Conservation (phyloP, 2,888 invertebrate species). For the Deroplatys truncata region DNA sequence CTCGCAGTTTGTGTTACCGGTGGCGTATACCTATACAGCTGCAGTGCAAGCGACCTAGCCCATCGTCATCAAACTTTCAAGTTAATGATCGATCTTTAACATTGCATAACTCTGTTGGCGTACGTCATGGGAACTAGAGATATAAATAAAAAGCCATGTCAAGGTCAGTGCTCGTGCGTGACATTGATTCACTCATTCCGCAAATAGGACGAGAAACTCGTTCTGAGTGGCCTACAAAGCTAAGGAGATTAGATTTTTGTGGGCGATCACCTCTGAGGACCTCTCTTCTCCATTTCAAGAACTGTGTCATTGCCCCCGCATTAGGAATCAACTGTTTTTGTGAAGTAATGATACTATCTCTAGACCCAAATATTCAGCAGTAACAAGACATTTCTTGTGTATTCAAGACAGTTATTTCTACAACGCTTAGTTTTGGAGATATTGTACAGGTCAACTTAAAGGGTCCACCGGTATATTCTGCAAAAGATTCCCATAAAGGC, state of each 20-base stretch:
- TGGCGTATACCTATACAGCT: too few species aligned
- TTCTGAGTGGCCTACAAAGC: neutral
- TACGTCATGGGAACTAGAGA: neutral
- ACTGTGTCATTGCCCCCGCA: neutral
- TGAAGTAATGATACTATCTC: too few species aligned
- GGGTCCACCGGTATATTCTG: too few species aligned
- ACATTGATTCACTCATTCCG: neutral
- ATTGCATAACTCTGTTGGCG: neutral
- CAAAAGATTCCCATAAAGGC: too few species aligned
- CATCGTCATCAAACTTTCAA: neutral
- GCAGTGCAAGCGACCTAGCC: neutral
- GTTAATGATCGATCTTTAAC: neutral
- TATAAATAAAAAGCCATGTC: neutral
- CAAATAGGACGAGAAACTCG: neutral
- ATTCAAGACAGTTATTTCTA: too few species aligned
- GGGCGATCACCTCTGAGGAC: neutral
- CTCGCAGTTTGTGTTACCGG: too few species aligned
- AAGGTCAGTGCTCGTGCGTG: neutral
- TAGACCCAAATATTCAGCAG: too few species aligned
- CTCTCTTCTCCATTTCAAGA: neutral
- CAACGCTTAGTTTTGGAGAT: too few species aligned
- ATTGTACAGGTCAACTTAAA: too few species aligned
- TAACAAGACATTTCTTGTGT: too few species aligned
- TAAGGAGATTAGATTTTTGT: neutral
- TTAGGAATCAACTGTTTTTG: too few species aligned